Conservation (phyloP, 2,113 vertebrate species). For the Nothoprocta perdicaria region DNA sequence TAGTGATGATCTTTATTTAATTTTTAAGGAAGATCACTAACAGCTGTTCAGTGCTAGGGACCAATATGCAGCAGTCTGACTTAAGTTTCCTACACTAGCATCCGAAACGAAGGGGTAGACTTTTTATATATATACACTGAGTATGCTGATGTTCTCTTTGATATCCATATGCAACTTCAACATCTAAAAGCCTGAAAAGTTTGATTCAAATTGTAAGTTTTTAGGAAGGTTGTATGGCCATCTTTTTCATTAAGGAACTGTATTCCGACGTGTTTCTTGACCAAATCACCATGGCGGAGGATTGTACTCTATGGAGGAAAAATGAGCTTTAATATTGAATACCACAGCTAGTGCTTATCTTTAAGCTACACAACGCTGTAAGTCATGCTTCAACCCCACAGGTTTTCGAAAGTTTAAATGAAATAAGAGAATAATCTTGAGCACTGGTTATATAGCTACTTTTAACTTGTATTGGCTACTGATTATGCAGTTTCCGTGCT, state of each 20-base stretch:
- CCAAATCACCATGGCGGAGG: not conserved
- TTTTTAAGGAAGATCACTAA: not conserved
- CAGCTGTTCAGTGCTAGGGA: not conserved
- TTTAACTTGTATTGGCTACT: slow-evolving; percentile 35
- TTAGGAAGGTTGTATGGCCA: not conserved
- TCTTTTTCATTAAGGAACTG: not conserved
- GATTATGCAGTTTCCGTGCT: slow-evolving; percentile 43
- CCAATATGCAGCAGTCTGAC: not conserved
- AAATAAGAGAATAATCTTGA: slow-evolving; percentile 31
- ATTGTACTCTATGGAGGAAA: not conserved
- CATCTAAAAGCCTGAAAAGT: not conserved
- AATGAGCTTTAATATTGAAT: not conserved
- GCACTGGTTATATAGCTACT: slow-evolving; percentile 12
- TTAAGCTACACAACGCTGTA: not conserved
- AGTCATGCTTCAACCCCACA: not conserved
- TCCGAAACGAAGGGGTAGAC: not conserved
- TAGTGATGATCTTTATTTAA: not conserved
- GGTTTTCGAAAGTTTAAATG: slow-evolving; percentile 21
- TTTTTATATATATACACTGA: not conserved
- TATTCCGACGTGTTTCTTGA: not conserved
- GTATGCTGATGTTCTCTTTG: not conserved
- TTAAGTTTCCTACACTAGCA: not conserved
- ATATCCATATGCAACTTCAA: not conserved
- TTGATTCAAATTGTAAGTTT: not conserved
- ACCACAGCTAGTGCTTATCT: not conserved